Conservation (phyloP, 2,113 vertebrate species). For the Callopanchax toddi region DNA sequence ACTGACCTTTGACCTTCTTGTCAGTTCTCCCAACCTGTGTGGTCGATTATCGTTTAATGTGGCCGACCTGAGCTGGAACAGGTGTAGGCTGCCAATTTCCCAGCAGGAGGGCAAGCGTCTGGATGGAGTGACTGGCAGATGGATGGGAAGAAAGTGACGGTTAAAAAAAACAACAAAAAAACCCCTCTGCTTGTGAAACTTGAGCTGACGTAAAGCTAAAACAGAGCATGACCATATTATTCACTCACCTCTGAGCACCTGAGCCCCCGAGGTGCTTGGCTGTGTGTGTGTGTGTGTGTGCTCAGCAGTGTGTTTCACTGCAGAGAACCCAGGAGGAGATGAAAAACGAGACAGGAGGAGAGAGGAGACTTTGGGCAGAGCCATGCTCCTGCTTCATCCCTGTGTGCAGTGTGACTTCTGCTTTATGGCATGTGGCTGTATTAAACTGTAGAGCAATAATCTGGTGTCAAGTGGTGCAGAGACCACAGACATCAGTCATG, state of each 20-base stretch:
- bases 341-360: conserved; percentile 47
- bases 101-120: conserved; percentile 39
- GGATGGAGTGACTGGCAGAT: conserved; percentile 48
- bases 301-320: conserved; percentile 46
- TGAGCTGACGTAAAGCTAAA: conserved; percentile 58
- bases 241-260: conserved; percentile 64
- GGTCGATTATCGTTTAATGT: conserved; percentile 63
- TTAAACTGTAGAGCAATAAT: conserved; percentile 75
- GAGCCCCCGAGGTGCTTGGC: conserved; percentile 42
- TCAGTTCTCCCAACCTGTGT: conserved; percentile 52
- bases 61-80: conserved; percentile 53
- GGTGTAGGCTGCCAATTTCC: conserved; percentile 51
- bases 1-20: conserved; percentile 60
- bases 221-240: conserved; percentile 57
- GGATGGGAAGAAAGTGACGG: conserved; percentile 1
- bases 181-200: conserved; percentile 56
- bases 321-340: conserved; percentile 45
- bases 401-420: conserved; percentile 59
- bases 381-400: conserved; percentile 33
- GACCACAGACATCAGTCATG: conserved; percentile 73
- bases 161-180: conserved; percentile 20
- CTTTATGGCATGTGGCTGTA: conserved; percentile 77
- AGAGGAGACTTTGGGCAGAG: conserved; percentile 47
- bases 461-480: conserved; percentile 74
- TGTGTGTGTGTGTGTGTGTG: conserved; percentile 17